Percentiles rank a stretch among this genome's conserved stretches.
Conservation (phyloP, 2,113 vertebrate genomes). For the Eleginops maclovinus region DNA sequence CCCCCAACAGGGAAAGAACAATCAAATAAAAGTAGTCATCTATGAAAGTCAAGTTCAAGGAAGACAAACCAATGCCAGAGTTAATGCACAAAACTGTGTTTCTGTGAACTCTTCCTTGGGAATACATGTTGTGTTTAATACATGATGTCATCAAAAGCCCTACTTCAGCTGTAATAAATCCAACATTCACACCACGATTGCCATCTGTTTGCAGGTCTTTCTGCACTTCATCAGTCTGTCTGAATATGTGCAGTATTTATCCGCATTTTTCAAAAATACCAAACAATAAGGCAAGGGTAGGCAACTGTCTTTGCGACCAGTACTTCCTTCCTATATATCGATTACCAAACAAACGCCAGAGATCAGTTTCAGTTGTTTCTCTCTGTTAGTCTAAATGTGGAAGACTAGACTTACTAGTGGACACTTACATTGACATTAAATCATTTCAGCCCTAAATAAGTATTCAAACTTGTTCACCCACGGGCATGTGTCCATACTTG, state of each 20-base stretch:
- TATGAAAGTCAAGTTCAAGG: neutral
- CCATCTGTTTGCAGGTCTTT: neutral
- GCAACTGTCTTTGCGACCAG: no score
- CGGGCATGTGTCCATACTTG: neutral
- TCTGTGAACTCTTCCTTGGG: neutral
- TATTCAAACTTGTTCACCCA: neutral
- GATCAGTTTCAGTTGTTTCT: neutral
- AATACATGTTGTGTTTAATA: neutral
- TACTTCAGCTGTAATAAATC: neutral
- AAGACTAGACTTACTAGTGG: neutral
- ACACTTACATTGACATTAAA: neutral
- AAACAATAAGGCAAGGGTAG: no score
- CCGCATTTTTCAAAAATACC: neutral
- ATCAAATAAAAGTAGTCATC: constrained; percentile 2
- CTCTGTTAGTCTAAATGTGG: neutral
- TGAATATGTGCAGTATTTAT: neutral
- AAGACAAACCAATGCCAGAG: neutral
- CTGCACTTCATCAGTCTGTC: neutral
- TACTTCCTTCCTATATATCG: neutral
- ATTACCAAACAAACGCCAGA: neutral
- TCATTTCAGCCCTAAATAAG: neutral
- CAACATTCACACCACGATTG: neutral
- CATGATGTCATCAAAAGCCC: neutral
- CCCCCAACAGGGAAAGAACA: neutral
- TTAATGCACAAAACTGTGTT: neutral